Conservation (phyloP, 1,140 invertebrate species). For the Drosophila burlai region DNA sequence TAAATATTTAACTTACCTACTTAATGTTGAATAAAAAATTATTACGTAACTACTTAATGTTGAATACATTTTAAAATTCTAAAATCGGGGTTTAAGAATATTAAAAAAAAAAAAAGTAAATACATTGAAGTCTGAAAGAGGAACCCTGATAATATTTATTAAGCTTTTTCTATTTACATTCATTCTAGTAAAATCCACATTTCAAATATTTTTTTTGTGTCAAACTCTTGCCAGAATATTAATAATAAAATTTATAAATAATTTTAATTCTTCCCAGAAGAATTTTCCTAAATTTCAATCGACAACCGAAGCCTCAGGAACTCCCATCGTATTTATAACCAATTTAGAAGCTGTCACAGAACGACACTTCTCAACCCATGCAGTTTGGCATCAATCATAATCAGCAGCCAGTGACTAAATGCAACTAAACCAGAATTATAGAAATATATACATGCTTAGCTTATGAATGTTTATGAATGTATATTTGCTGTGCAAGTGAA, state of each 20-base stretch:
- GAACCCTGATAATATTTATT: too few relatives aligned
- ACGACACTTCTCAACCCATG: constrained; percentile 10
- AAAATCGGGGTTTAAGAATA: too few relatives aligned
- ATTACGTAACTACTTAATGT: too few relatives aligned
- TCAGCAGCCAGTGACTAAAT: constrained; percentile 46
- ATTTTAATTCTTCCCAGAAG: neutral
- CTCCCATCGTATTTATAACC: constrained; percentile 21
- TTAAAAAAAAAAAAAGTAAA: too few relatives aligned
- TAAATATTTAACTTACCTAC: too few relatives aligned
- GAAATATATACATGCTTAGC: neutral
- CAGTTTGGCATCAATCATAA: constrained; percentile 37
- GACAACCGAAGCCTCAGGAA: neutral
- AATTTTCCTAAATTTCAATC: neutral
- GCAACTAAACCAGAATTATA: constrained; percentile 34
- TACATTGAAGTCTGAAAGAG: too few relatives aligned
- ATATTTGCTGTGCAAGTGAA: constrained; percentile 19
- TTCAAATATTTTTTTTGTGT: too few relatives aligned
- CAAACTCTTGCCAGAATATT: neutral
- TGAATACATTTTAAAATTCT: too few relatives aligned
- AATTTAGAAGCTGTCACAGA: constrained; percentile 39
- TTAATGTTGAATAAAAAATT: too few relatives aligned
- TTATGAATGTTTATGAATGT: constrained; percentile 3
- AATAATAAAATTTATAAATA: neutral
- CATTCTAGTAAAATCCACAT: too few relatives aligned
- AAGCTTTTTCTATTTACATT: too few relatives aligned